Percentiles rank a stretch among this genome's conserved stretches.
Conservation (phyloP, 2,113 vertebrate genomes). For the Epinephelus fuscoguttatus region DNA sequence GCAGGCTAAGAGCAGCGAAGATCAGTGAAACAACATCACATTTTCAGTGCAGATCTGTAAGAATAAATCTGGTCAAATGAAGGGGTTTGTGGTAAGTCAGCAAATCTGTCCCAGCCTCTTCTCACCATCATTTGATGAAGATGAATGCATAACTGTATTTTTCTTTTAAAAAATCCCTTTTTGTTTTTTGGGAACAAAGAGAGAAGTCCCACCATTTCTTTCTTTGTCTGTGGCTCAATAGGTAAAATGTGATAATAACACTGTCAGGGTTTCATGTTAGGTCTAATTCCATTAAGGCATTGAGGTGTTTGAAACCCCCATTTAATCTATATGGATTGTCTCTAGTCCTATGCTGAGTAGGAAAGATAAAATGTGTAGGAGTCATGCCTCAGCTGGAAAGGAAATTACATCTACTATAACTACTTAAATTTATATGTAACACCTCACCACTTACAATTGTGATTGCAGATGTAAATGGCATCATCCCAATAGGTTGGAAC, state of each 20-base stretch:
- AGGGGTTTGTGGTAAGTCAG: background rate
- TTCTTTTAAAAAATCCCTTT: background rate
- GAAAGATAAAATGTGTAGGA: background rate
- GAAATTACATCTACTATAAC: background rate
- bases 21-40: background rate
- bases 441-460: background rate
- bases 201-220: background rate
- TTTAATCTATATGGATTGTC: background rate
- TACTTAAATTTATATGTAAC: background rate
- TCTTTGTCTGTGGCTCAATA: background rate
- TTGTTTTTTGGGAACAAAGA: too few species aligned
- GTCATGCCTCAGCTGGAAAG: background rate
- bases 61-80: background rate
- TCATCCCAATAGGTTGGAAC: background rate
- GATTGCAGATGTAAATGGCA: background rate
- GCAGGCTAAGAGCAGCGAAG: background rate
- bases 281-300: background rate
- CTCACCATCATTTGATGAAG: too few species aligned
- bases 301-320: background rate
- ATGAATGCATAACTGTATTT: too few species aligned
- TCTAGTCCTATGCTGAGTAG: background rate
- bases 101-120: too few species aligned
- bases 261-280: background rate
- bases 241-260: background rate
- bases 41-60: background rate